Conservation (phyloP, 2,888 invertebrate species). For the Drosophila ustulata region DNA sequence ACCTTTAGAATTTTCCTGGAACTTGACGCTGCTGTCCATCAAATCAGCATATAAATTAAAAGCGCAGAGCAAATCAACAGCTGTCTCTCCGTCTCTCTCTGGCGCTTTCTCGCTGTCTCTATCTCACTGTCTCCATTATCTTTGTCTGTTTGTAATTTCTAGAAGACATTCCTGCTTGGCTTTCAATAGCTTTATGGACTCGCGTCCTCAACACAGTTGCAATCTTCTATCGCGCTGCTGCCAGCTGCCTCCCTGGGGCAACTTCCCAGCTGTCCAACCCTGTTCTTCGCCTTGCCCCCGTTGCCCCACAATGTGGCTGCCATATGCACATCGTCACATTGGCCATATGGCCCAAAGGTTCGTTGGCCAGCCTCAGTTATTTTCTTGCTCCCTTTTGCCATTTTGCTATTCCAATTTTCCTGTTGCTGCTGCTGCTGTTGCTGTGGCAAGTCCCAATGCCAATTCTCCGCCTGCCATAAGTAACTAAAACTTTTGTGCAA, state of each 20-base stretch:
- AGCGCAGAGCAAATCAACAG: neutral
- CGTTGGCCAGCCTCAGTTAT: conserved; percentile 5
- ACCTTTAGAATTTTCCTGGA: neutral
- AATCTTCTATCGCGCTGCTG: conserved; percentile 7
- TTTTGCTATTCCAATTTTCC: neutral
- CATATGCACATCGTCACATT: conserved; percentile 38
- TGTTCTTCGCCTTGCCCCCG: too few relatives aligned
- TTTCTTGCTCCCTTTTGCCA: neutral
- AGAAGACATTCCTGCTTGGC: neutral
- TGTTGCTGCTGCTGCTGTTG: neutral
- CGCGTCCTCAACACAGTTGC: conserved; percentile 11
- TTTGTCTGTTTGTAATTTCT: neutral
- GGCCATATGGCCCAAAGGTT: conserved; percentile 39
- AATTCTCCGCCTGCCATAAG: conserved; percentile 35
- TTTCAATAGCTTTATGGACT: conserved; percentile 8
- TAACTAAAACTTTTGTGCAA: conserved; percentile 48
- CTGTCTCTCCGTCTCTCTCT: neutral
- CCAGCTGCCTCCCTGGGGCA: conserved; percentile 3
- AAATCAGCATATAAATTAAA: conserved; percentile 3
- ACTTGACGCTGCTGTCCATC: neutral
- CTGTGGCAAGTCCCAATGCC: conserved; percentile 15
- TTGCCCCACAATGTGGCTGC: neutral
- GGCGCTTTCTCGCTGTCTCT: neutral
- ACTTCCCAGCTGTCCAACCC: neutral
- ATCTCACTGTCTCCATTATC: neutral